These are phyloP conservation scores for Pygocentrus nattereri DNA, from an alignment of 2,797 vertebrate genomes.

Conservation along the genomic window DNA sequence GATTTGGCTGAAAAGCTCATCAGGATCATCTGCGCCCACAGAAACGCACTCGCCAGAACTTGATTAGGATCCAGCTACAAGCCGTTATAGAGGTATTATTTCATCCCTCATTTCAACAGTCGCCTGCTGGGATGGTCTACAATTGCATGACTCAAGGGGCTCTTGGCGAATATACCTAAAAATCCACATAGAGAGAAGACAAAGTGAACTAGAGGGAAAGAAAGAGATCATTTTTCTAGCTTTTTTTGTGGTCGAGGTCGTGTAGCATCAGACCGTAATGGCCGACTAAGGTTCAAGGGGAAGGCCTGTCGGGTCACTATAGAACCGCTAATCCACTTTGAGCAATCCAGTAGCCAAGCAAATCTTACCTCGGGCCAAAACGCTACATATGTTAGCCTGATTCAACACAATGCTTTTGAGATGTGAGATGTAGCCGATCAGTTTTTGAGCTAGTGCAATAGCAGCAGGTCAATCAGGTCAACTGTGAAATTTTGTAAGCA, in stretches of 20 bases:
- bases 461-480: neutral
- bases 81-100: conserved; percentile 24
- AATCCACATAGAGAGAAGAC: neutral
- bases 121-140: conserved; percentile 6
- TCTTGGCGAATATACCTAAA: neutral
- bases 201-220: neutral
- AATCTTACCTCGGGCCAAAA: neutral
- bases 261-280: no score
- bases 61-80: conserved; percentile 33
- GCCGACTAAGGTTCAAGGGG: neutral
- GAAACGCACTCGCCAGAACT: conserved; percentile 19
- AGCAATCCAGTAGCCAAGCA: neutral
- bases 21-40: conserved; percentile 29
- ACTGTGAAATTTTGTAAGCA: neutral
- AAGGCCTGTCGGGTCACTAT: neutral
- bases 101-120: conserved; percentile 19
- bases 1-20: conserved; percentile 30
- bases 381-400: neutral
- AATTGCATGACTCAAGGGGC: conserved; percentile 8
- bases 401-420: neutral
- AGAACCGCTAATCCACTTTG: neutral
- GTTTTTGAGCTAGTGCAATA: neutral
- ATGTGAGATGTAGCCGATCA: neutral
- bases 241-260: neutral
- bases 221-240: neutral